Base-by-base conservation (phyloP, 2,797 vertebrate species). In the Enteromius afrohamiltoni region DNA sequence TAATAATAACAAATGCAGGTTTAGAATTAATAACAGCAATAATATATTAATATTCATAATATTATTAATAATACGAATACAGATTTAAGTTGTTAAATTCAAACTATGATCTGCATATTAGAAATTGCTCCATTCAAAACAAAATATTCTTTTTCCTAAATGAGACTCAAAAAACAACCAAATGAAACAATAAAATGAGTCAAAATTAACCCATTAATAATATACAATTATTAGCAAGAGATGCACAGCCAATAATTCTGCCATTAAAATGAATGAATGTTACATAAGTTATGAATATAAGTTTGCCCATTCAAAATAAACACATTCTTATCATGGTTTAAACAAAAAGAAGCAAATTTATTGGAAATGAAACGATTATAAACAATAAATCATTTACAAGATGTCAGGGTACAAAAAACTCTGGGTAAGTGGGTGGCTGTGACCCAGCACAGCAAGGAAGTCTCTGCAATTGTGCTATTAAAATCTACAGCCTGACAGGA, bases 401-500 rank as follows among this genome's bases (percentile, higher is more conserved):
- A 89, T 88, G 91, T 88, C 37, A 47, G 9, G 42, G 2, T 45
- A 92, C 89, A 86, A 89, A 83, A 49, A 84, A 90, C 88, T 90
- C 88, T 92, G 90, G 89, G 90, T 88, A 87, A 92, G 89, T 88
- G 90, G 65, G 37, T 88, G 88, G 91, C 89, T 85, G 89, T 87
- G 82, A 76, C 82, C 71, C 84, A 78, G 82, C 69, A 77, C 62
- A 81, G 67, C 86, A 55, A 86, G 70, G 80, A 83, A 85, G 83
- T 85, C 75, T 82, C 68, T 83, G 78, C 88, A 87, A 93, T 91
- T 93, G 91, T 91, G 89, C 92, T 92, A 93, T 94, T 93, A 93
- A 88, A 84, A 88, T 87, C 90, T 80, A 89, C 89, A 83, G 77
- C 60, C 69, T 89, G 90, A 89, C 87, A 85, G 88, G 80, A 88